Evolutionary conservation across 2,888 invertebrate species (phyloP).

Genomic region (Bombyx huttoni): DNA sequence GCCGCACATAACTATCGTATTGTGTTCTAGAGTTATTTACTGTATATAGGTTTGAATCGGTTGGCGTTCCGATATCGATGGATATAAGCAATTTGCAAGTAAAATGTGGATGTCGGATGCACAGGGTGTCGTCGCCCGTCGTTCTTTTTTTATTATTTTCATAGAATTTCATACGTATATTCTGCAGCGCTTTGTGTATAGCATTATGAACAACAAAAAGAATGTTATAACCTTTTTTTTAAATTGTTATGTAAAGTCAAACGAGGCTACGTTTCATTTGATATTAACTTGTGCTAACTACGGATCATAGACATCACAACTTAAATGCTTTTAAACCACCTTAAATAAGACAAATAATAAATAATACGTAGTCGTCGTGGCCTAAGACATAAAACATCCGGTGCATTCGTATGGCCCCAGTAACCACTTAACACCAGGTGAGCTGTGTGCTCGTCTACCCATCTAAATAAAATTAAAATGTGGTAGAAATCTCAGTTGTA

Average conservation of each 20-base stretch:
- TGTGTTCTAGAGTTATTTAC: slow-evolving; percentile 11
- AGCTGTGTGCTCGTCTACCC: too few species aligned
- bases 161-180: slow-evolving; percentile 41
- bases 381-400: too few species aligned
- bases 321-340: too few species aligned
- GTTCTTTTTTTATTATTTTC: slow-evolving; percentile 40
- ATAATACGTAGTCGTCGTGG: too few species aligned
- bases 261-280: too few species aligned
- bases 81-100: slow-evolving; percentile 68
- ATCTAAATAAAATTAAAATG: too few species aligned
- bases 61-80: slow-evolving; percentile 41
- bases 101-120: slow-evolving; percentile 55
- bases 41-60: slow-evolving; percentile 17
- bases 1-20: background rate
- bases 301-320: too few species aligned
- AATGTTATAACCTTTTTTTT: slow-evolving; percentile 3
- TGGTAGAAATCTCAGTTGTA: too few species aligned
- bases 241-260: background rate
- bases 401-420: too few species aligned
- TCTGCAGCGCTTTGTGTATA: slow-evolving; percentile 14
- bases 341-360: too few species aligned
- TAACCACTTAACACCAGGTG: too few species aligned
- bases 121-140: slow-evolving; percentile 24
- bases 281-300: too few species aligned
- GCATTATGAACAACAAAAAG: slow-evolving; percentile 16